Conservation (phyloP, 1,140 invertebrate species). For the Steinernema khuongi region DNA sequence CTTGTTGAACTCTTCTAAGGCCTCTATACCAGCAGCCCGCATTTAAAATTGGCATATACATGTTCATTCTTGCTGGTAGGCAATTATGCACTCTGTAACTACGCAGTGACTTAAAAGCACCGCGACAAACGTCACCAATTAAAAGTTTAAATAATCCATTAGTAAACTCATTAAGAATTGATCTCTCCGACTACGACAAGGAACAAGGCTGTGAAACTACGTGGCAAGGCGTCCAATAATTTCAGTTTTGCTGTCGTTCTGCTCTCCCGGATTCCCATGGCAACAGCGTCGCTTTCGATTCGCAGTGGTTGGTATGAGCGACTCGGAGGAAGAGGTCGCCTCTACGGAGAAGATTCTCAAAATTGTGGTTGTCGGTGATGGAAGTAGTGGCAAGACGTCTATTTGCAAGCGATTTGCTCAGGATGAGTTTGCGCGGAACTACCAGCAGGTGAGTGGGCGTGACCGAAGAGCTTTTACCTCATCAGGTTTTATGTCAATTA, state of each 20-base stretch:
- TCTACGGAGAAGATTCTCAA: constrained; percentile 69
- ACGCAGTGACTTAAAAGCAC: no score
- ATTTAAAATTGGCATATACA: no score
- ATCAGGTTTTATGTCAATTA: no score
- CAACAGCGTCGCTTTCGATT: not conserved
- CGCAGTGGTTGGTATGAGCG: not conserved
- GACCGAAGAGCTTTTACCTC: not conserved
- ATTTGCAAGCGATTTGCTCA: constrained; percentile 67
- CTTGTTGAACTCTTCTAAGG: no score
- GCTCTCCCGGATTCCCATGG: constrained; percentile 10
- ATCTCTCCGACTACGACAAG: not conserved
- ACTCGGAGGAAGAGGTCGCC: constrained; percentile 63
- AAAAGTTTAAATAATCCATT: not conserved
- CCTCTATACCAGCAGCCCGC: no score
- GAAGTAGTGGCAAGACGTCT: constrained; percentile 75
- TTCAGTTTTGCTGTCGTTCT: not conserved
- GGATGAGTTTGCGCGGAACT: constrained; percentile 72
- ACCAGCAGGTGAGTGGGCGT: constrained; percentile 55
- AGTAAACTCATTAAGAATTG: not conserved
- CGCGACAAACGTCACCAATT: no score
- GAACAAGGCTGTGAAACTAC: not conserved
- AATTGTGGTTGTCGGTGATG: constrained; percentile 74
- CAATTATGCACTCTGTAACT: no score
- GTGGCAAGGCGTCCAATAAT: not conserved
- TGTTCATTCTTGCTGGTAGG: no score